These are phyloP conservation scores for Apis laboriosa DNA, from an alignment of 1,140 invertebrate species.

Conservation along the genomic window DNA sequence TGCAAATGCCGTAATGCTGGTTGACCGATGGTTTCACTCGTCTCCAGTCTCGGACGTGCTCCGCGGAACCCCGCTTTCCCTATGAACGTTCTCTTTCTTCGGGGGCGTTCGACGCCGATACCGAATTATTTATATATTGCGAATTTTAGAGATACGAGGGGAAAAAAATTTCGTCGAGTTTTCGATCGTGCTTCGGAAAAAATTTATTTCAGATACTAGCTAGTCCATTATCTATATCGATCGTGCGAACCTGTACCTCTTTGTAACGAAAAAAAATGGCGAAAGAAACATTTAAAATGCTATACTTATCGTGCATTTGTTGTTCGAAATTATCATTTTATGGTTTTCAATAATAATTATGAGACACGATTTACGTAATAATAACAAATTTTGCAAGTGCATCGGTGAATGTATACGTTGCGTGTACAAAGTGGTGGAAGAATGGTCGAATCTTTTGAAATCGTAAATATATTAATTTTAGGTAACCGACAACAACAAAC, in stretches of 20 bases:
- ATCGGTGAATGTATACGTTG: not conserved
- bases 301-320: no score
- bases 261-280: no score
- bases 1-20: constrained; percentile 82
- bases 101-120: not conserved
- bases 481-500: not conserved
- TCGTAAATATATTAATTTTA: not conserved
- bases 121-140: not conserved
- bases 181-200: no score
- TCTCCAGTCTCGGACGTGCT: constrained; percentile 66
- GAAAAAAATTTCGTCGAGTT: no score
- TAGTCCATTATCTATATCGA: no score
- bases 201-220: no score
- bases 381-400: not conserved
- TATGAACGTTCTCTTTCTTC: not conserved
- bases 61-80: constrained; percentile 33
- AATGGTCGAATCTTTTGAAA: not conserved
- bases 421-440: not conserved
- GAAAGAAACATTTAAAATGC: no score
- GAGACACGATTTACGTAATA: no score
- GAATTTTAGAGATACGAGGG: no score
- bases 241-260: no score
- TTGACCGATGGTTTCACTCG: constrained; percentile 80
- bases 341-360: no score
- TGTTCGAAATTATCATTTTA: no score